Base-by-base conservation (phyloP, 2,888 invertebrate genomes). In the Eilema griseolum region DNA sequence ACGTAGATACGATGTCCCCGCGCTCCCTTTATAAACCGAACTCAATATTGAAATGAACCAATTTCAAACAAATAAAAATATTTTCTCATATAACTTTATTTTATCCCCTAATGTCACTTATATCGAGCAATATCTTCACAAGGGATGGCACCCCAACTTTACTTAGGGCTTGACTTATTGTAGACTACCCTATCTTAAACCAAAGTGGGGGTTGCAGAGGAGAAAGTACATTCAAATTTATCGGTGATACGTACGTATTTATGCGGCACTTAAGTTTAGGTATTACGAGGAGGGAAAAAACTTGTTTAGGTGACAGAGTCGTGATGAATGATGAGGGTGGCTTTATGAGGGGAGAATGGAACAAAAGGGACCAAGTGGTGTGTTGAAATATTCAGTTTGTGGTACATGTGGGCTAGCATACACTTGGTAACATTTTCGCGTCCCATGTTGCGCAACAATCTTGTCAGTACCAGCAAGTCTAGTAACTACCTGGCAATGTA, bases 151-250 rank as follows among this genome's bases (percentile, higher is more conserved):
- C 85, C 83, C 84, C 82, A 77, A 87, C 90, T 90, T 90, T 89
- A 86, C 87, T 87, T 81, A 88, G 87, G 85, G 85, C 91, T 90
- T 90, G 92, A 91, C 92, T 92, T 90, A 90, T 90, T 87, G 89
- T 87, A 85, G 73, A 82, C 84, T 83, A 78, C 86, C 68, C 68
- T 69, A 66, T 68, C 68, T 61, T 62, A 66, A n/a, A 61, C 83
- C 81, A 80, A 77, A 83, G 85, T 81, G 79, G 86, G 85, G 84
- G 81, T 80, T 83, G 85, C 88, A 88, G 89, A 88, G 88, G 85
- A 85, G 81, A 85, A 90, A 91, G 90, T 87, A 86, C 88, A 86
- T 84, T 86, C 84, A 85, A 90, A 91, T 92, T 90, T 92, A 92
- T 92, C 88, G 90, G 74, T 83, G 79, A 87, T 86, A 82, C 82